Evolutionary conservation across 2,797 vertebrate genomes (phyloP), one percentile per base, ranked within the genome.

Genomic region (Borostomias antarcticus): DNA sequence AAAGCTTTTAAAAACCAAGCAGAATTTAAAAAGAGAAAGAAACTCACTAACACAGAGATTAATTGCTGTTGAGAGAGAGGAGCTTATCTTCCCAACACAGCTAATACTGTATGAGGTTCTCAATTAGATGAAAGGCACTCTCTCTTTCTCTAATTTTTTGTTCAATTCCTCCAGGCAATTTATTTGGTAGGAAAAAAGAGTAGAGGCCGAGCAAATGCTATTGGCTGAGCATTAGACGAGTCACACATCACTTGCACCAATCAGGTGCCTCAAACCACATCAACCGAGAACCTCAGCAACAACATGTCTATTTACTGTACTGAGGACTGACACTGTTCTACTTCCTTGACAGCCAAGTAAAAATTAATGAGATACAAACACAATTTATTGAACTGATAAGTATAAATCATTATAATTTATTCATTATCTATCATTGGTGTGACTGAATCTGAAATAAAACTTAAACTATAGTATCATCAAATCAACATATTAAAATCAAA

Each of bases 81-180:
- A 76, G 85, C 87, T 92, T 93, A 93, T 92, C 90, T 92, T 86
- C 79, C 85, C 80, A 78, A 72, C 86, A 68, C 89, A 92, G 90
- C 84, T 87, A 87, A 90, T 88, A n/a, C n/a, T n/a, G n/a, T n/a
- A 86, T 78, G 77, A 85, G 88, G 86, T 84, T 80, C 87, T 88
- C 85, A 88, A 88, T 90, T 88, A 91, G 87, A 91, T 88, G 85
- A 88, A 91, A 89, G 83, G 70, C 66, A 62, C 69, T 71, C 85
- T 82, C 73, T 33, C 81, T 82, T 81, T 87, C 86, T 86, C 82
- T 83, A 81, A 82, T 76, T 88, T 86, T 89, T 86, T 84, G 76
- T 88, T 87, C 77, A 87, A 75, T 90, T 91, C 90, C 91, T 92
- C 85, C 85, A 90, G 89, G 89, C 89, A 85, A 82, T 88, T 89